phyloP scores from a whole-genome alignment of 2,888 invertebrate genomes.

The Sminthurides aquaticus region DNA sequence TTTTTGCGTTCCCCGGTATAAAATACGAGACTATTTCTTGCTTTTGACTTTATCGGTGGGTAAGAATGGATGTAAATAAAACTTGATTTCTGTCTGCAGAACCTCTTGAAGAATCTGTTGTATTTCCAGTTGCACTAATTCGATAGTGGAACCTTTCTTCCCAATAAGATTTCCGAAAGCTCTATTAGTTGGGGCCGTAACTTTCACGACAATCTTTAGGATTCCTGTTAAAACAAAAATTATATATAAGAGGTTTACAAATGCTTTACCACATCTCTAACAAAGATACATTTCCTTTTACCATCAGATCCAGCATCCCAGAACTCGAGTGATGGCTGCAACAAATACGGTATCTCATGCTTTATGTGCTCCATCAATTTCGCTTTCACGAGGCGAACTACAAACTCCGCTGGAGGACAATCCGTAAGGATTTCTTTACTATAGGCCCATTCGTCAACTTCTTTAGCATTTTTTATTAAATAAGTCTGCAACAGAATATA shows the following conservation, averaged over 20 bases:
- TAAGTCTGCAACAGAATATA: slow-evolving; percentile 55
- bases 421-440: slow-evolving; percentile 63
- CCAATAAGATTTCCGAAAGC: slow-evolving; percentile 62
- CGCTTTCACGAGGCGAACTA: slow-evolving; percentile 68
- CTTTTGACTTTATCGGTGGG: too few relatives aligned
- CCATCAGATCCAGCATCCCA: slow-evolving; percentile 46
- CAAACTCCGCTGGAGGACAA: slow-evolving; percentile 61
- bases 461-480: slow-evolving; percentile 59
- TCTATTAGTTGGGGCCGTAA: slow-evolving; percentile 59
- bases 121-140: slow-evolving; percentile 60
- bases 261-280: too few relatives aligned
- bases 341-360: slow-evolving; percentile 76
- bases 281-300: slow-evolving; percentile 16
- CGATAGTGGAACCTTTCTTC: slow-evolving; percentile 60
- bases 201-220: slow-evolving; percentile 54
- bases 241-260: too few relatives aligned
- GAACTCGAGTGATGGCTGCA: slow-evolving; percentile 60
- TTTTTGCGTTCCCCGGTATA: neutral
- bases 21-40: too few relatives aligned
- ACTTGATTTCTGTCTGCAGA: slow-evolving; percentile 56
- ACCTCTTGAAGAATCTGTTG: slow-evolving; percentile 59
- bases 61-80: slow-evolving; percentile 45
- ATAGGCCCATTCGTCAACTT: slow-evolving; percentile 56
- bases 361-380: slow-evolving; percentile 74
- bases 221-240: slow-evolving; percentile 48